A percentile compares a stretch with the other conserved stretches of the same genome.
Evolutionary conservation across 1,140 invertebrate genomes (phyloP).

Genomic region (Drosophila tristis): DNA sequence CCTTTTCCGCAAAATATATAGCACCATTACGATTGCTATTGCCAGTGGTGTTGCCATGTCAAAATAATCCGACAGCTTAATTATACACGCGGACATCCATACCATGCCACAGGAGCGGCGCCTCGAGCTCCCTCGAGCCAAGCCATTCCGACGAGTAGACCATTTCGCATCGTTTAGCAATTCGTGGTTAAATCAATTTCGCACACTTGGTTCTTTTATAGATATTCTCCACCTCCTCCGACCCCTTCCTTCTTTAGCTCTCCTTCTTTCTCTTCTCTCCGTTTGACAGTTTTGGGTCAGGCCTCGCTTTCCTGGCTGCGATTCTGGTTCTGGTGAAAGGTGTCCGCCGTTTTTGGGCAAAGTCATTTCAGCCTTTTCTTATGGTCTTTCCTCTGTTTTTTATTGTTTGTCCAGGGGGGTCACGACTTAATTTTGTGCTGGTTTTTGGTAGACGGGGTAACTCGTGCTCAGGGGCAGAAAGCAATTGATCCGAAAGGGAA

Average conservation of each 20-base stretch:
- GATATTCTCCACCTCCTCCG: too few relatives aligned
- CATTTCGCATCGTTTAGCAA: conserved; percentile 73
- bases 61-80: conserved; percentile 84
- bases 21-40: conserved; percentile 23
- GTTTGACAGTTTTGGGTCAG: conserved; percentile 75
- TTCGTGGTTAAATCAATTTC: conserved; percentile 81
- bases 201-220: conserved; percentile 53
- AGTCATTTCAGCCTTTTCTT: conserved; percentile 55
- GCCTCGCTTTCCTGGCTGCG: conserved; percentile 27
- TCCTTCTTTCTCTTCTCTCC: conserved; percentile 15
- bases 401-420: conserved; percentile 44
- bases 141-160: conserved; percentile 45
- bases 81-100: conserved; percentile 78
- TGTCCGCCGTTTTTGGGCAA: conserved; percentile 44
- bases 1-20: conserved; percentile 52
- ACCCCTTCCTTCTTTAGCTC: conserved; percentile 3
- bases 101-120: conserved; percentile 14
- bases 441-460: neutral
- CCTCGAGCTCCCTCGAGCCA: conserved; percentile 13
- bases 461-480: neutral
- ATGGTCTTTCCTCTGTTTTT: conserved; percentile 42
- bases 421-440: conserved; percentile 45
- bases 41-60: conserved; percentile 68
- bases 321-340: conserved; percentile 44
- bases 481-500: conserved; percentile 1